Percentiles rank a stretch among this genome's conserved stretches.
Conservation (phyloP, 2,797 vertebrate species). For the Neoniphon sammara region DNA sequence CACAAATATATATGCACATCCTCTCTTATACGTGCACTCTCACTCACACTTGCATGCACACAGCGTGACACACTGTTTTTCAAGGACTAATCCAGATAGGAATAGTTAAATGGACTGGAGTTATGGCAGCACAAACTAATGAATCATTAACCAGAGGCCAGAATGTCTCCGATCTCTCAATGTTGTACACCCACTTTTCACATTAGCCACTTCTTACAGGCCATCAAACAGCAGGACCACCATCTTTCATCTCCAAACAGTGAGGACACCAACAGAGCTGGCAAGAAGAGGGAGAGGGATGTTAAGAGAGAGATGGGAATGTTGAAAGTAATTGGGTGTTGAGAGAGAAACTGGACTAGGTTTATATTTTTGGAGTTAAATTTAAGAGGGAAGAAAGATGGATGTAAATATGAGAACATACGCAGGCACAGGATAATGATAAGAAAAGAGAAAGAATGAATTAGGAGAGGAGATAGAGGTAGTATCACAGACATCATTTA, state of each 20-base stretch:
- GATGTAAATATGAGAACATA: conserved; percentile 8
- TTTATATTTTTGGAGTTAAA: conserved; percentile 29
- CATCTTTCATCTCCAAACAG: conserved; percentile 60
- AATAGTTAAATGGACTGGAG: conserved; percentile 49
- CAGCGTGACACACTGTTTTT: conserved; percentile 31
- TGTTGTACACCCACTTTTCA: conserved; percentile 40
- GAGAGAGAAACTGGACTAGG: conserved; percentile 18
- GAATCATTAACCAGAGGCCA: conserved; percentile 58
- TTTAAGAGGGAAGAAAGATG: neutral
- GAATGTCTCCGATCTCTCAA: conserved; percentile 34
- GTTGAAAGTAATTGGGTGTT: conserved; percentile 33
- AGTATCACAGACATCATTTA: neutral
- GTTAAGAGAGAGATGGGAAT: conserved; percentile 35
- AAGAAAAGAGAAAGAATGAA: conserved; percentile 5
- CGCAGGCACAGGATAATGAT: neutral
- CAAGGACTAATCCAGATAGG: conserved; percentile 36
- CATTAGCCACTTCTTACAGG: conserved; percentile 58
- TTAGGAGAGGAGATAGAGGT: neutral
- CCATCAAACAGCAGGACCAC: conserved; percentile 54
- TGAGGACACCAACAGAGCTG: conserved; percentile 55
- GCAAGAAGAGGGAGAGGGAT: conserved; percentile 25
- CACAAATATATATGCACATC: too few relatives aligned
- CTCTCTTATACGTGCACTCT: neutral
- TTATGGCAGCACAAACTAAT: conserved; percentile 48
- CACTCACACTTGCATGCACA: neutral